Conservation (phyloP, 2,797 vertebrate species). For the Trachurus trachurus region DNA sequence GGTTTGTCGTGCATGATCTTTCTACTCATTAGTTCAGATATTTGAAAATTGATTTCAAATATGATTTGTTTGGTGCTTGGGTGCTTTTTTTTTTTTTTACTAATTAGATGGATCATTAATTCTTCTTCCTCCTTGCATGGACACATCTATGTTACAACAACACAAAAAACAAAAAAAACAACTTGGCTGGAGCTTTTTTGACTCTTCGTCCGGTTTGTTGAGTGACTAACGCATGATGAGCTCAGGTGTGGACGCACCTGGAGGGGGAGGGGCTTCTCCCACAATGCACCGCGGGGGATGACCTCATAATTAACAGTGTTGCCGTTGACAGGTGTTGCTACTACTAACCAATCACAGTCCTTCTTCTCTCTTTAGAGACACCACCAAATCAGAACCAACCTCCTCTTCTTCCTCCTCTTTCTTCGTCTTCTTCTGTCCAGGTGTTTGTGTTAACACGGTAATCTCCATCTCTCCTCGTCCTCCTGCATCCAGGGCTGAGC, state of each 20-base stretch:
- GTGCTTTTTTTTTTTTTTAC: constrained; percentile 17
- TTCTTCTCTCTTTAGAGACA: constrained; percentile 55
- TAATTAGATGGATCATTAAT: constrained; percentile 15
- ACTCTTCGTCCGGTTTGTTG: constrained; percentile 45
- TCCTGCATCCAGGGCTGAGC: constrained; percentile 44
- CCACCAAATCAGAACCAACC: constrained; percentile 39
- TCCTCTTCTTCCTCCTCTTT: constrained; percentile 5
- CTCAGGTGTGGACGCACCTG: constrained; percentile 45
- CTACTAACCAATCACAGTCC: constrained; percentile 77
- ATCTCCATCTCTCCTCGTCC: constrained; percentile 28
- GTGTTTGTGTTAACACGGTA: constrained; percentile 56
- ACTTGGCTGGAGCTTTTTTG: constrained; percentile 52
- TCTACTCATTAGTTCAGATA: constrained; percentile 34
- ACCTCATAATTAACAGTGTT: constrained; percentile 74
- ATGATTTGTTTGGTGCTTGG: constrained; percentile 43
- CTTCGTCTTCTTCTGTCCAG: constrained; percentile 35
- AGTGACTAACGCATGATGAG: constrained; percentile 76
- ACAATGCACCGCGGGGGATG: constrained; percentile 44
- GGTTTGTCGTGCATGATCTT: constrained; percentile 50
- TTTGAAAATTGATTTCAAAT: constrained; percentile 34
- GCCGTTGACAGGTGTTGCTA: constrained; percentile 54
- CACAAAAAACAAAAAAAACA: constrained; percentile 6
- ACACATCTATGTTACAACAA: constrained; percentile 44
- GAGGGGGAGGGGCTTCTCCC: constrained; percentile 45
- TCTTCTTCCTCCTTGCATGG: constrained; percentile 72